phyloP scores from a whole-genome alignment of 1,140 invertebrate genomes.

The Hydropsyche tenuis region DNA sequence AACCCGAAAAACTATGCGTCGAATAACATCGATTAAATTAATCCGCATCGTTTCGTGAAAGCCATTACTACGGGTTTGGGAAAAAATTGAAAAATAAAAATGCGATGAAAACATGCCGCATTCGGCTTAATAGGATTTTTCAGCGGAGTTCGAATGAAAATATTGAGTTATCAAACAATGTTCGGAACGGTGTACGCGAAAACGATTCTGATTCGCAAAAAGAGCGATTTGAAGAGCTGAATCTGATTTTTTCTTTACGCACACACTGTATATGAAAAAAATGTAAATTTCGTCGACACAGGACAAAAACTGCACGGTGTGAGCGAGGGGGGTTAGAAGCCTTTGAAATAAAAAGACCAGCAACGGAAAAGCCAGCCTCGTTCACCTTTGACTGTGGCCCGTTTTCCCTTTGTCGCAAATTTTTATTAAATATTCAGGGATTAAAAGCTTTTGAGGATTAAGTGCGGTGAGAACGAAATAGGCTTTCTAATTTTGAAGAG shows the following conservation, averaged over 20 bases:
- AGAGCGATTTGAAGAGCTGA: neutral
- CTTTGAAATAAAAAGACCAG: slow-evolving; percentile 38
- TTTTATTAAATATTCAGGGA: slow-evolving; percentile 48
- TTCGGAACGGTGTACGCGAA: slow-evolving; percentile 4
- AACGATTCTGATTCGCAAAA: neutral
- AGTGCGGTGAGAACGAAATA: slow-evolving; percentile 39
- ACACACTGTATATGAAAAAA: slow-evolving; percentile 19
- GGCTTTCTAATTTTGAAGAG: slow-evolving; percentile 44
- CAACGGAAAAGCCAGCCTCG: slow-evolving; percentile 27
- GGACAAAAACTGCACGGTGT: slow-evolving; percentile 7
- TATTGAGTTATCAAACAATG: slow-evolving; percentile 20
- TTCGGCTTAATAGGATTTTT: neutral
- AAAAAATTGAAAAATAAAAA: neutral
- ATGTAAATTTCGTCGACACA: slow-evolving; percentile 26
- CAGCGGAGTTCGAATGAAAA: neutral
- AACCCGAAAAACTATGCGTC: no score
- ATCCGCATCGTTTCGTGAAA: no score
- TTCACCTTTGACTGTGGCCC: slow-evolving; percentile 32
- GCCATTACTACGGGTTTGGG: no score
- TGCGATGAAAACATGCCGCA: neutral
- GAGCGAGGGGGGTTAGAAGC: neutral
- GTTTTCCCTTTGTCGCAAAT: slow-evolving; percentile 38
- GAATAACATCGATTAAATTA: no score
- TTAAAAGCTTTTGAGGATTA: slow-evolving; percentile 46
- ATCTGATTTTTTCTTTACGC: slow-evolving; percentile 6